Evolutionary conservation across 1,140 invertebrate genomes (phyloP).

Genomic region (Spodoptera frugiperda): DNA sequence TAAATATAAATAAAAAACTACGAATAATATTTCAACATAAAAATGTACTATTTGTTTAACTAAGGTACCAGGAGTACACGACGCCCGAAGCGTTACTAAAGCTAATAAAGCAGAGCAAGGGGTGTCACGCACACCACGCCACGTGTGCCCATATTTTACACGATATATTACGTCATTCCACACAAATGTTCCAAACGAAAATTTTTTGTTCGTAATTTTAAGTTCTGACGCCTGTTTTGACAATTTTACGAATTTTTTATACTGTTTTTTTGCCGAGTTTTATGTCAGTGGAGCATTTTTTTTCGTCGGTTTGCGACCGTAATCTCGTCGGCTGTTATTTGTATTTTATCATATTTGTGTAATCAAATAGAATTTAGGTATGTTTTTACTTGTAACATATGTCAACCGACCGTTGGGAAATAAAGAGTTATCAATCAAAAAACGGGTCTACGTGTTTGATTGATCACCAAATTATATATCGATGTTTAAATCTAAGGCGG

Average conservation of each 20-base stretch:
- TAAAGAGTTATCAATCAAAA: slow-evolving; percentile 20
- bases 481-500: no score
- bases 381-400: slow-evolving; percentile 11
- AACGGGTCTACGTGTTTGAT: background rate
- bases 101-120: slow-evolving; percentile 30
- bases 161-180: slow-evolving; percentile 42
- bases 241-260: slow-evolving; percentile 20
- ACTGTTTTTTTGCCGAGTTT: background rate
- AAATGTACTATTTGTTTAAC: slow-evolving; percentile 11
- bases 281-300: background rate
- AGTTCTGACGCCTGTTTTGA: slow-evolving; percentile 33
- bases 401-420: background rate
- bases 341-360: slow-evolving; percentile 8
- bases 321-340: background rate
- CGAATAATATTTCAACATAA: background rate
- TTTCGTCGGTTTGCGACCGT: background rate
- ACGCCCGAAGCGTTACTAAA: slow-evolving; percentile 31
- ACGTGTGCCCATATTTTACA: slow-evolving; percentile 49
- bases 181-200: slow-evolving; percentile 24
- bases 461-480: background rate
- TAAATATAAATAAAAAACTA: background rate
- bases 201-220: slow-evolving; percentile 34
- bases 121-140: slow-evolving; percentile 38
- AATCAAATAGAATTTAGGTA: background rate
- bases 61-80: slow-evolving; percentile 22